phyloP scores from a whole-genome alignment of 2,797 vertebrate genomes.

The Perodicticus potto region DNA sequence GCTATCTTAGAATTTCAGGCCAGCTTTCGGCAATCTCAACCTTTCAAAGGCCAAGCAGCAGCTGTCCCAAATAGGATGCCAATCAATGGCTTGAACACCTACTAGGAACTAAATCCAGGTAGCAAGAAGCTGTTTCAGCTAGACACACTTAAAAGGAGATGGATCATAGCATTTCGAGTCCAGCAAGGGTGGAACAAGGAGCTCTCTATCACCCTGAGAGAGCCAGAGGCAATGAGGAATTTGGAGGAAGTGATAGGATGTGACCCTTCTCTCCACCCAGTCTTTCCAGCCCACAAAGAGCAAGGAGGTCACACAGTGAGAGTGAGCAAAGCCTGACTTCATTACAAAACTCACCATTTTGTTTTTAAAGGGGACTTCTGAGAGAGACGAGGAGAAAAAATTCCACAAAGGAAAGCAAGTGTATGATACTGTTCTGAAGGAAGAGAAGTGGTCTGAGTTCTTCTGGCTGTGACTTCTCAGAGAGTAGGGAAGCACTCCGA shows the following conservation, averaged over 20 bases:
- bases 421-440: conserved; percentile 23
- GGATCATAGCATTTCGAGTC: conserved; percentile 21
- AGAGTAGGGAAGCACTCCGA: conserved; percentile 50
- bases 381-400: not conserved
- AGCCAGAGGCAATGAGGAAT: conserved; percentile 45
- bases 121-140: conserved; percentile 63
- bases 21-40: conserved; percentile 71
- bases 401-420: conserved; percentile 22
- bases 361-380: conserved; percentile 31
- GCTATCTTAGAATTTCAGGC: conserved; percentile 76
- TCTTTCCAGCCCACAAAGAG: conserved; percentile 36
- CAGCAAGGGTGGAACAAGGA: not conserved
- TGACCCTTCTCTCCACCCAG: not conserved
- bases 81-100: conserved; percentile 61
- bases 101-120: conserved; percentile 65
- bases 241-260: conserved; percentile 38
- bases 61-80: conserved; percentile 39
- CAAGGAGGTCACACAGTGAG: conserved; percentile 21
- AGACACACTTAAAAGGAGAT: conserved; percentile 55
- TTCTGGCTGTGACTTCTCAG: not conserved
- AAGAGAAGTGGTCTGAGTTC: conserved; percentile 38
- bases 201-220: not conserved
- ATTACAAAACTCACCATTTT: conserved; percentile 3
- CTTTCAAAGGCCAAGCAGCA: conserved; percentile 67
- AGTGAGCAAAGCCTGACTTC: conserved; percentile 57